Percentiles rank a stretch among this genome's conserved stretches.
Conservation (phyloP, 2,888 invertebrate species). For the Orthonevra nobilis region DNA sequence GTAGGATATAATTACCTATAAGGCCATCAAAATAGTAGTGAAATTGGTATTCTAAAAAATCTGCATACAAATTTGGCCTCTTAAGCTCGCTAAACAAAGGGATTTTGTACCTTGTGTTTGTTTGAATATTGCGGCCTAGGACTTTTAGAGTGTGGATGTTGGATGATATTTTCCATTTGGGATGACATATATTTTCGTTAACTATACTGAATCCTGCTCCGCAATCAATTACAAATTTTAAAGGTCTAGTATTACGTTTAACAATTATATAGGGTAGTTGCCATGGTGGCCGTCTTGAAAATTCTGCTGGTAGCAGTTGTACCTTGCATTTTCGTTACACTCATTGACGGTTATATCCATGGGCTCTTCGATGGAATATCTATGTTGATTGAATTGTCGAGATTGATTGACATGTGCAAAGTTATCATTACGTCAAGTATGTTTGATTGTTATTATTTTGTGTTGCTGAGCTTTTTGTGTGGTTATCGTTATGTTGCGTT, state of each 20-base stretch:
- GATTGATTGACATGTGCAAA: no score
- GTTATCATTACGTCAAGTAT: no score
- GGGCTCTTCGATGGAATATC: slow-evolving; percentile 8
- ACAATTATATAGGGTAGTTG: slow-evolving; percentile 10
- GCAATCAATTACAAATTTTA: slow-evolving; percentile 8
- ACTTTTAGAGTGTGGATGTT: neutral
- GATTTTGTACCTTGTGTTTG: neutral
- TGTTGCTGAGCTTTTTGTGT: no score
- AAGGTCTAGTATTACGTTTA: neutral
- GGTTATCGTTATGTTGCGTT: no score
- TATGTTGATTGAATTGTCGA: no score
- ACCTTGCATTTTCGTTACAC: neutral
- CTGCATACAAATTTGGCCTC: neutral
- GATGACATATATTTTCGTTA: neutral
- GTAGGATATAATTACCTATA: no score
- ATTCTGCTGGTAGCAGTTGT: neutral
- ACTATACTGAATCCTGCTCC: neutral
- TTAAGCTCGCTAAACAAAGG: neutral
- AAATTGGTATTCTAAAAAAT: no score
- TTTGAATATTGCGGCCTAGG: neutral
- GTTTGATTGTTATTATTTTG: no score
- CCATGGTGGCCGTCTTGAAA: neutral
- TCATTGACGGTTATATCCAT: slow-evolving; percentile 18
- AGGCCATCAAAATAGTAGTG: no score
- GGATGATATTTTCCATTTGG: neutral